Percentiles rank a stretch among this genome's conserved stretches.
phyloP scores from a whole-genome alignment of 2,113 vertebrate species.

The Manacus vitellinus region DNA sequence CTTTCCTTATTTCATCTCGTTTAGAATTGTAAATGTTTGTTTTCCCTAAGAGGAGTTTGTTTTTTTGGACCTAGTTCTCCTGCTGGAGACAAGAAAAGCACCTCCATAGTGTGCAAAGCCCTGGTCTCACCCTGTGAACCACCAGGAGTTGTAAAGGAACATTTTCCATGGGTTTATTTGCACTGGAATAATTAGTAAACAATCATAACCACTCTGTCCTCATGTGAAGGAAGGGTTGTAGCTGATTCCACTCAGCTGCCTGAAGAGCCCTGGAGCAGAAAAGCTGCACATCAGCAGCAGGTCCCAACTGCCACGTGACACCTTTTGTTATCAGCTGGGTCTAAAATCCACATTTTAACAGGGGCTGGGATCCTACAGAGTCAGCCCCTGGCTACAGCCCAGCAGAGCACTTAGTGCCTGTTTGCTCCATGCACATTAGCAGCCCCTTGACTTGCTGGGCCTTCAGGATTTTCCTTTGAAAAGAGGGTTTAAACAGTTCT shows the following conservation, averaged over 20 bases:
- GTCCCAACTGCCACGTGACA: rapidly evolving
- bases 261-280: not conserved
- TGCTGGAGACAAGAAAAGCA: not conserved
- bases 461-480: rapidly evolving
- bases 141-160: not conserved
- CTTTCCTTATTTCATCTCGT: not conserved
- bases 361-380: not conserved
- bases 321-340: rapidly evolving
- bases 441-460: not conserved
- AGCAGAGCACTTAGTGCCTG: not conserved
- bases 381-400: not conserved
- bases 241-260: not conserved
- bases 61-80: not conserved
- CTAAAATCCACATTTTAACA: rapidly evolving
- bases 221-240: rapidly evolving
- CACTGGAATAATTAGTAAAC: not conserved
- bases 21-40: not conserved
- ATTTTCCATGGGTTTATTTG: rapidly evolving
- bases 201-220: not conserved
- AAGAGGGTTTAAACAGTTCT: rapidly evolving
- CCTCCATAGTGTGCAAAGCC: rapidly evolving
- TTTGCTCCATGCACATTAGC: rapidly evolving
- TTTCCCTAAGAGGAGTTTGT: not conserved
- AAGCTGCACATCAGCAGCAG: not conserved
- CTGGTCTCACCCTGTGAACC: not conserved